Evolutionary conservation across 2,888 invertebrate species (phyloP).

Genomic region (Synanthedon andrenaeformis): DNA sequence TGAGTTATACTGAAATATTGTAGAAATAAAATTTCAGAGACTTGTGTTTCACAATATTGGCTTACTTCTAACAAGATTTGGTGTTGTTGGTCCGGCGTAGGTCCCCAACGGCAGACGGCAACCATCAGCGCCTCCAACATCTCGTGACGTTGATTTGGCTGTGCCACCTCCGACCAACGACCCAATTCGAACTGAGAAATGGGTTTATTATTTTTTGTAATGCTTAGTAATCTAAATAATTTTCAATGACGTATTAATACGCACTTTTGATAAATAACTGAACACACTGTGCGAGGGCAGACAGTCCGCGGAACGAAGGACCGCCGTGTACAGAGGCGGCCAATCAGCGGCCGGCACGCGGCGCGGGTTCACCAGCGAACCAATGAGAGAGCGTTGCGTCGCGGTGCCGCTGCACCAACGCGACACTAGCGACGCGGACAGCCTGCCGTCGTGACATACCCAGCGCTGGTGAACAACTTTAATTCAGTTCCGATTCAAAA

Average conservation of each 20-base stretch:
- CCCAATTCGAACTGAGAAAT: conserved; percentile 31
- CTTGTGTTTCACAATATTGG: too few species aligned
- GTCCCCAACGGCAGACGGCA: conserved; percentile 25
- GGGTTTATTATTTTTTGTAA: too few species aligned
- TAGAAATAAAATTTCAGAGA: not conserved
- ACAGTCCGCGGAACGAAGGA: conserved; percentile 17
- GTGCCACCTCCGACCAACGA: conserved; percentile 25
- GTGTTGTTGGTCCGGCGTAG: conserved; percentile 17
- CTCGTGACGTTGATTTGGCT: conserved; percentile 17
- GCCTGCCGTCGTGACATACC: conserved; percentile 24
- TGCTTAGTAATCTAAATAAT: too few species aligned
- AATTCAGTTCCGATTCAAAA: not conserved
- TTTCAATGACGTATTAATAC: not conserved
- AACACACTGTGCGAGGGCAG: conserved; percentile 32
- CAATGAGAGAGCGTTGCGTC: conserved; percentile 28
- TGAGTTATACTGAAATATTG: too few species aligned
- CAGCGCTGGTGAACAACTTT: conserved; percentile 24
- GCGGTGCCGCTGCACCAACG: conserved; percentile 16
- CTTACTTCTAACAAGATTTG: conserved; percentile 35
- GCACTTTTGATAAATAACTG: conserved; percentile 49
- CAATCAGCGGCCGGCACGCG: conserved; percentile 16
- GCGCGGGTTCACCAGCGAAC: conserved; percentile 29
- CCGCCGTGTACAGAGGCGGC: conserved; percentile 27
- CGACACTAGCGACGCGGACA: conserved; percentile 19
- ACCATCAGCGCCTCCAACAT: conserved; percentile 24